Evolutionary conservation across 2,113 vertebrate genomes (phyloP), one percentile per base, ranked within the genome.

Genomic region (Rana temporaria): DNA sequence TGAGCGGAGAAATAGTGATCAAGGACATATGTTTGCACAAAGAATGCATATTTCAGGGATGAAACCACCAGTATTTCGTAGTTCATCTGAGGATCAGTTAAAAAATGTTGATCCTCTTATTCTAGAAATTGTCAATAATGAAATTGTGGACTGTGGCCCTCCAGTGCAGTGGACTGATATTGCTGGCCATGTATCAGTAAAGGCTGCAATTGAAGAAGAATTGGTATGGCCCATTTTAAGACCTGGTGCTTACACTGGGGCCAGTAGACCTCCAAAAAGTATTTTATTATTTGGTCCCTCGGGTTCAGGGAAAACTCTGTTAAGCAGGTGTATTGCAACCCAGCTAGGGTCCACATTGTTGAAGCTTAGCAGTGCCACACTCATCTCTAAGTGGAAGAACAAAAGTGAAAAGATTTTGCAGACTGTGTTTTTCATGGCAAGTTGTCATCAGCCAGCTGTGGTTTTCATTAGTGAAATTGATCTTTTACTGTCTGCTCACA

Each of bases 211-310:
- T 18, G 97, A 99, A 87, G 96, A 99, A 87, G 95, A 98, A 90
- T 88, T 99, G 81, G 88, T 99, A 87, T 98, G 97, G 98, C 98
- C 98, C 6, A 90, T 94, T 85, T 89, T 99, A 79, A 91, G 97
- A 69, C 91, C 93, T 0, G 88, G 91, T 0, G 82, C 90, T 17
- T 94, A 86, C 84, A 73, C 85, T 0, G 86, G 92, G 18, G 62
- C 87, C 0, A 56, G 89, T 71, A 92, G 87, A 6, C 94, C 93
- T 0, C 96, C 94, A 22, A 92, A 93, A 53, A 95, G 95, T 81
- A 86, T 98, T 84, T 93, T 99, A 85, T 90, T 99, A 0, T 99
- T 99, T n/a, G 97, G 98, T 0, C 97, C 98, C n/a, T 91, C 85
- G 0, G 96, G 97, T 4, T 91, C 94, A 0, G 96, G 97, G 1